Evolutionary conservation across 2,797 vertebrate species (phyloP).

Genomic region (Chiloscyllium punctatum): DNA sequence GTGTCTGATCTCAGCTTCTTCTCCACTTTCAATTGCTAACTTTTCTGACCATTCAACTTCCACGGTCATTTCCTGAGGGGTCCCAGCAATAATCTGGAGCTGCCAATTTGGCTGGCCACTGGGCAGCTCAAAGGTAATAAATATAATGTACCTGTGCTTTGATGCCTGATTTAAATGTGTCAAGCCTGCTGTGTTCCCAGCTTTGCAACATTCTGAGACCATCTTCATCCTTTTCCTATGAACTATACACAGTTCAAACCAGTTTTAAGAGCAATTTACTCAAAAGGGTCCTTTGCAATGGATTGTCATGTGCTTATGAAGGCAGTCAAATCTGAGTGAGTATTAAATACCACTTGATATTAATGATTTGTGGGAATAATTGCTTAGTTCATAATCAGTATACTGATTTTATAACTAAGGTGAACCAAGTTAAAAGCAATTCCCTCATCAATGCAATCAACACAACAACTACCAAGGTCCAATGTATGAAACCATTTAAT

Average conservation of each 20-base stretch:
- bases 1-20: too few relatives aligned
- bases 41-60: neutral
- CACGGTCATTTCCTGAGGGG: neutral
- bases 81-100: neutral
- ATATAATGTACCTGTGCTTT: too few relatives aligned
- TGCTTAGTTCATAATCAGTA: neutral
- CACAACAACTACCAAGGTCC: neutral
- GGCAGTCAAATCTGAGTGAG: neutral
- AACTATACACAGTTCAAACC: neutral
- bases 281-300: neutral
- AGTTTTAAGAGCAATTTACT: neutral
- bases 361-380: conserved; percentile 13
- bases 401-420: conserved; percentile 7
- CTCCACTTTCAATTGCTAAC: neutral
- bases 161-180: neutral
- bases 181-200: neutral
- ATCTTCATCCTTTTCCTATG: neutral
- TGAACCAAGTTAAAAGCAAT: conserved; percentile 4
- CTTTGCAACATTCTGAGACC: neutral
- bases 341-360: conserved; percentile 5
- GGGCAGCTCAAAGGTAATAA: too few relatives aligned
- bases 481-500: neutral
- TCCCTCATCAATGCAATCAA: neutral
- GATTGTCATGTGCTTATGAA: neutral
- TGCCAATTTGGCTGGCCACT: neutral